Base-by-base conservation (phyloP, 1,140 invertebrate genomes). In the Sminthurides bifidus region DNA sequence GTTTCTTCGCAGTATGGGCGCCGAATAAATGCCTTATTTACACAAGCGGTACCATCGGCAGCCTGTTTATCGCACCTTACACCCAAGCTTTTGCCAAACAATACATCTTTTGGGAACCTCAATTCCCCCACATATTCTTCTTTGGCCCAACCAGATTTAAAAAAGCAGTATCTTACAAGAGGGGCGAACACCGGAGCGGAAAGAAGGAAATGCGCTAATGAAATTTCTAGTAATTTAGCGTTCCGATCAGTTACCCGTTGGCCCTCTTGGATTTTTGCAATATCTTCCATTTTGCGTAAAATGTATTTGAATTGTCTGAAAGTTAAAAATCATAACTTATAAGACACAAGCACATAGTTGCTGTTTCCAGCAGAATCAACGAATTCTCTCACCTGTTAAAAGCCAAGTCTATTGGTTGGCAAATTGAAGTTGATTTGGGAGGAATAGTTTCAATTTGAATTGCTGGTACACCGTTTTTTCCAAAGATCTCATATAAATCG, bases 241-340 rank as follows among this genome's bases (percentile, higher is more conserved):
- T 46, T 46, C 23, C 44, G 24, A 17, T 46, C 44, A 3, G 44
- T 46, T 26, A 46, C 21, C 21, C 27, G 44, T 40, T 37, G n/a
- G 41, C 4, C 10, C 21, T 40, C 5, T 21, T 58, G 37, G 3
- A 43, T 8, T 19, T 6, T 15, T 3, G 50, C 56, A 17, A 48
- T 10, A 19, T 35, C 12, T 6, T 33, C 24, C 17, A 58, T 29
- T 30, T 38, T 5, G 38, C 26, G 45, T 4, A 33, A 41, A 17
- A 58, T 46, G 33, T 52, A 52, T 41, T 56, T 60, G 3, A 58
- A 38, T 26, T 58, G 53, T 5, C 45, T 10, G 26, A n/a, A n/a
- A n/a, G n/a, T n/a, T n/a, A n/a, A n/a, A n/a, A n/a, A n/a, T n/a
- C n/a, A n/a, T n/a, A n/a, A n/a, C n/a, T n/a, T n/a, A n/a, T n/a